phyloP scores from a whole-genome alignment of 2,797 vertebrate species.

The Trachops cirrhosus region DNA sequence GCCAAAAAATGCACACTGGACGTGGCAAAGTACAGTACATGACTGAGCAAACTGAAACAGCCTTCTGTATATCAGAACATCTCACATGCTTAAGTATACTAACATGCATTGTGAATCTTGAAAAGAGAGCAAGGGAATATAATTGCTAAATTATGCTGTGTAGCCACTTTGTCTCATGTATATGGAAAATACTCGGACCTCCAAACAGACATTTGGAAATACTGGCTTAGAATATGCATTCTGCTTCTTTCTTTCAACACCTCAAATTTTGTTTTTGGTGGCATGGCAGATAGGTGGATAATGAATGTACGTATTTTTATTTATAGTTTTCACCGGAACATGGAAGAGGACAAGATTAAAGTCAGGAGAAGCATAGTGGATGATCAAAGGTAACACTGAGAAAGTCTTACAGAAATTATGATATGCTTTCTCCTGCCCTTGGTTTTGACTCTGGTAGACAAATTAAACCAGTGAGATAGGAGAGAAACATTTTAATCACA shows the following conservation, averaged over 20 bases:
- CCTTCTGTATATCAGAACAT: neutral
- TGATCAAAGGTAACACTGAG: constrained; percentile 79
- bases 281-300: neutral
- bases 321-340: constrained; percentile 76
- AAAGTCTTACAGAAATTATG: neutral
- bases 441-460: neutral
- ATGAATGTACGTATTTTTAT: constrained; percentile 38
- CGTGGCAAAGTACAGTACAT: neutral
- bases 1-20: no score
- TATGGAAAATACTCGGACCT: neutral
- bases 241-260: neutral
- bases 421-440: neutral
- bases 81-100: neutral
- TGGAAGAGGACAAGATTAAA: constrained; percentile 75
- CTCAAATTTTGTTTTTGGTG: neutral
- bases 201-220: neutral
- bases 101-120: neutral
- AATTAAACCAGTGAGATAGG: neutral
- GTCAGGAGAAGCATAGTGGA: constrained; percentile 78
- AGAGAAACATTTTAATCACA: neutral
- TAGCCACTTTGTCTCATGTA: neutral
- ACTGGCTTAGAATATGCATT: neutral
- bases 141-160: neutral
- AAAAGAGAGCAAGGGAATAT: neutral
- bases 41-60: neutral